phyloP scores from a whole-genome alignment of 1,140 invertebrate genomes.

The Panagrolaimus sp. region DNA sequence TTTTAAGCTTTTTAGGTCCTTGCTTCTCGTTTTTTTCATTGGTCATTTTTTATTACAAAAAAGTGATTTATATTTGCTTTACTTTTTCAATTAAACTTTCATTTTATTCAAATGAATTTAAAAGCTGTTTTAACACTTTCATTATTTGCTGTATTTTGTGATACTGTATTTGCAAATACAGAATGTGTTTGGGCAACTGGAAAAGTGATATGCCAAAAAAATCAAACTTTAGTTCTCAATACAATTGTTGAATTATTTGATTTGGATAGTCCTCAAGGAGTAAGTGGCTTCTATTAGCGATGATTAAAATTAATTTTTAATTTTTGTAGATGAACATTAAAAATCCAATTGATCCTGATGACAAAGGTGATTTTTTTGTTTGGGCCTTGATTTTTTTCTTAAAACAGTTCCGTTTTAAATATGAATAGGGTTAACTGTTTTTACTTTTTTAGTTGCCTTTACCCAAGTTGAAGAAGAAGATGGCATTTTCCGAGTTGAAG shows the following conservation, averaged over 20 bases:
- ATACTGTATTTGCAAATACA: conserved; percentile 12
- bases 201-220: conserved; percentile 30
- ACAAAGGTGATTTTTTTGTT: no score
- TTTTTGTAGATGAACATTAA: conserved; percentile 25
- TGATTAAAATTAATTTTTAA: not conserved
- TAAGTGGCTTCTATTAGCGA: conserved; percentile 16
- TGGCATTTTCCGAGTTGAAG: conserved; percentile 35
- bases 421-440: no score
- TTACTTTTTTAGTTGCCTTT: no score
- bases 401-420: no score
- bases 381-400: no score
- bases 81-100: no score
- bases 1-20: no score
- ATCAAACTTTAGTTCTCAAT: conserved; percentile 33
- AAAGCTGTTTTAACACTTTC: no score
- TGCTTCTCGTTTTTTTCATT: no score
- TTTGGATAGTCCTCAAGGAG: conserved; percentile 36
- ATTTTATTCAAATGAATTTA: no score
- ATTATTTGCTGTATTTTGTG: not conserved
- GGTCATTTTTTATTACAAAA: no score
- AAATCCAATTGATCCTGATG: conserved; percentile 43
- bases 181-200: conserved; percentile 43
- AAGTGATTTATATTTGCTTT: no score
- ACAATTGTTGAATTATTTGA: conserved; percentile 38
- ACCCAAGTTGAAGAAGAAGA: conserved; percentile 23